A percentile compares a stretch with the other conserved stretches of the same genome.
Evolutionary conservation across 2,797 vertebrate genomes (phyloP).

Genomic region (Clarias platycephalus): DNA sequence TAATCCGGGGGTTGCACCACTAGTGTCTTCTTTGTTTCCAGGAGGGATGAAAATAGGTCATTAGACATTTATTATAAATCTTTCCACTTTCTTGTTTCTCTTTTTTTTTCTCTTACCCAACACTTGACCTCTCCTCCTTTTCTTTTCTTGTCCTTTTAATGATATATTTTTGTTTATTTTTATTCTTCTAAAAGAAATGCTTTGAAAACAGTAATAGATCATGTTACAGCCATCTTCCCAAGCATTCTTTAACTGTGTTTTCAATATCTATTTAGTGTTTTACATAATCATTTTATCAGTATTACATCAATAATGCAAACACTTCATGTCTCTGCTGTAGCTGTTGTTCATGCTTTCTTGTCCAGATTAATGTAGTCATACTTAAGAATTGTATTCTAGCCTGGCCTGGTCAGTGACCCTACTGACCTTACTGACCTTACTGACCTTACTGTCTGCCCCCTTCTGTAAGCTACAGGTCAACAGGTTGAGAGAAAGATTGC

Average conservation of each 20-base stretch:
- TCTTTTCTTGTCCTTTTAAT: neutral
- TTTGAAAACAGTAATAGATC: neutral
- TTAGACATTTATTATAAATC: conserved; percentile 14
- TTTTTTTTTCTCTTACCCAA: neutral
- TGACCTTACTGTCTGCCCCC: neutral
- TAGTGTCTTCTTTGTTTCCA: conserved; percentile 14
- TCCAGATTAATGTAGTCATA: neutral
- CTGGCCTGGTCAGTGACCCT: neutral
- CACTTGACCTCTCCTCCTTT: neutral
- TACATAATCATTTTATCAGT: neutral
- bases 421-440: conserved; percentile 9
- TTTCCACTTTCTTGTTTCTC: neutral
- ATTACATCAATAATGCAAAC: neutral
- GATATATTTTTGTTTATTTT: conserved; percentile 3
- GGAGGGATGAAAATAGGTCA: neutral
- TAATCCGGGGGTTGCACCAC: neutral
- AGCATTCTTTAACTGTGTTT: neutral
- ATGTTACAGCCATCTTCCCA: neutral
- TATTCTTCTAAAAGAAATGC: neutral
- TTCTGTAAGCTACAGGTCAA: neutral
- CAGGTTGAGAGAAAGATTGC: neutral
- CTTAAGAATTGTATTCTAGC: neutral
- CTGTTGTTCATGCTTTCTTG: neutral
- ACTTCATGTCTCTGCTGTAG: neutral
- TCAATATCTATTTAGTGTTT: neutral